phyloP scores from a whole-genome alignment of 2,113 vertebrate genomes.

The Aleadryas rufinucha region DNA sequence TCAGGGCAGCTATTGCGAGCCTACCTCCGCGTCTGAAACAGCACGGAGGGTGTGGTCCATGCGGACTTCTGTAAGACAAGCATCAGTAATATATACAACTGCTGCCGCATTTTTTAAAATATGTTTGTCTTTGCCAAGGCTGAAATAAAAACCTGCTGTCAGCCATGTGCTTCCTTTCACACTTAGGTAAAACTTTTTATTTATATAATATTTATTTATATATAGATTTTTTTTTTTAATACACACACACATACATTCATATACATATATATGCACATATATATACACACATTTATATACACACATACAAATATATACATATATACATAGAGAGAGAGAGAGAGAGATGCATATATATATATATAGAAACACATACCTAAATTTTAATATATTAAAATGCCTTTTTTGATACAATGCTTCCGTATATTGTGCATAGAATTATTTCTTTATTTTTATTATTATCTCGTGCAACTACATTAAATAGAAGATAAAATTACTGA shows the following conservation, averaged over 20 bases:
- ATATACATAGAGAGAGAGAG: too few relatives aligned
- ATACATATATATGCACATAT: too few relatives aligned
- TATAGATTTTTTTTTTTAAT: too few relatives aligned
- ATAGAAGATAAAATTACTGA: background rate
- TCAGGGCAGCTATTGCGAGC: background rate
- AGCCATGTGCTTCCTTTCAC: background rate
- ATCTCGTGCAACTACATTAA: background rate
- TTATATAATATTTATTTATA: background rate
- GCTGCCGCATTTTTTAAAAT: background rate
- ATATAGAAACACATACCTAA: background rate
- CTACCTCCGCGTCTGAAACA: background rate
- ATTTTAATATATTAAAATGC: background rate
- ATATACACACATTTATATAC: too few relatives aligned
- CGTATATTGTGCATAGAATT: background rate
- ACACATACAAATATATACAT: too few relatives aligned
- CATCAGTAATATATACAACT: background rate
- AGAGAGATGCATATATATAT: background rate
- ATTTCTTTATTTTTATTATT: background rate
- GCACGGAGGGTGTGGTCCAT: accelerated
- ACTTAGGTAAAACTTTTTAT: background rate
- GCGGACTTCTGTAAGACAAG: background rate
- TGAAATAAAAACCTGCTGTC: background rate
- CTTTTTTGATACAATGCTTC: background rate
- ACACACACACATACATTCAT: too few relatives aligned
- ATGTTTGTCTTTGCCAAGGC: background rate